A percentile compares a stretch with the other conserved stretches of the same genome.
Conservation (phyloP, 2,113 vertebrate genomes). For the Atlantisia rogersi region DNA sequence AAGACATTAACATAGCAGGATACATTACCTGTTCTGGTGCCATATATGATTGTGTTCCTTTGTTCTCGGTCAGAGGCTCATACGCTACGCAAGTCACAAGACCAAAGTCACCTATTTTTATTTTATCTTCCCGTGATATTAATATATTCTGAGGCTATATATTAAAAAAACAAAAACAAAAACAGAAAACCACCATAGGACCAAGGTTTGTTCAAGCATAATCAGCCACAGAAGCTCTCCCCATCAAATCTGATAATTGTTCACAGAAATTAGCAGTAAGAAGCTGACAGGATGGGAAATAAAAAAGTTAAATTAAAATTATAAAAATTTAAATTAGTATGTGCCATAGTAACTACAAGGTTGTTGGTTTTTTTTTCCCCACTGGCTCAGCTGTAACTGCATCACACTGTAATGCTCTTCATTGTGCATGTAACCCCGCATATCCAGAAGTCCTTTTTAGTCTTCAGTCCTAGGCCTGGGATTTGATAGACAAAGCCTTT, state of each 20-base stretch:
- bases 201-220: not conserved
- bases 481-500: not conserved
- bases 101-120: slow-evolving; percentile 93
- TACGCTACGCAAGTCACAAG: slow-evolving; percentile 75
- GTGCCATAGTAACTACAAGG: not conserved
- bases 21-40: slow-evolving; percentile 78
- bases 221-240: not conserved
- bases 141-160: slow-evolving; percentile 88
- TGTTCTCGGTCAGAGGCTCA: slow-evolving; percentile 55
- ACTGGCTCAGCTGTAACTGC: not conserved
- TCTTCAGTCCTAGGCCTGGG: not conserved
- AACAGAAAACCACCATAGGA: not conserved
- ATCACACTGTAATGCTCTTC: not conserved
- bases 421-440: not conserved
- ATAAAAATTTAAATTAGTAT: not conserved
- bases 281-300: not conserved
- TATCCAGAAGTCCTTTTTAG: not conserved
- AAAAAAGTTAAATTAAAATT: not conserved
- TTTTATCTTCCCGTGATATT: slow-evolving; percentile 66
- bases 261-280: not conserved
- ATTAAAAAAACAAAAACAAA: not conserved
- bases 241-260: not conserved
- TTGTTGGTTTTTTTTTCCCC: not conserved
- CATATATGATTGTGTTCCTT: slow-evolving; percentile 69
- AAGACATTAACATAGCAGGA: not conserved